Base-by-base conservation (phyloP, 2,888 invertebrate species). In the Agrenia bidenticulata region DNA sequence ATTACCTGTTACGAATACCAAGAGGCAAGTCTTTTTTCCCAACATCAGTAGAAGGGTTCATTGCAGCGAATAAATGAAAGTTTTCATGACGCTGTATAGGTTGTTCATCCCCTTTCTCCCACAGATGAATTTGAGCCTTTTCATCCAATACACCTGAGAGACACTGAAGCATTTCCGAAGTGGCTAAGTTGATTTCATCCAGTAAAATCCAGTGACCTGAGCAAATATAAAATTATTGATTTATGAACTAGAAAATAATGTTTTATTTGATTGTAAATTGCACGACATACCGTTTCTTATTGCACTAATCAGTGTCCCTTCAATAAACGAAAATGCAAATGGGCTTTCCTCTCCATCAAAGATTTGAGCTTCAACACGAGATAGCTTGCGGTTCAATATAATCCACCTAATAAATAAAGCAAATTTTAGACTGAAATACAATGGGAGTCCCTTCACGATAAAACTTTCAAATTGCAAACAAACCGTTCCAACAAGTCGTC, bases 1-100 rank as follows among this genome's bases (percentile, higher is more conserved):
- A 15, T 39, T 76, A 83, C 83, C 96, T 86, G 82, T 95, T 95
- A 75, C 98, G 85, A 15, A 99, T 85, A 7, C 96, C 95, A 0
- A 89, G 85, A 0, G 98, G 94, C 53, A 99, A 83, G 79, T 98
- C 94, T 79, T 92, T 92, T 80, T 99, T 99, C 0, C 99, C 99
- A 0, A 98, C 89, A 81, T 99, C 99, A 0, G 97, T 99, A 0
- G 97, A 96, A 2, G 99, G 99, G 81, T 99, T 99, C 99, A 99
- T 99, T 77, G 98, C 99, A 2, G 98, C 97, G 80, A 99, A 97
- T 53, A 99, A 84, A 0, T 93, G 89, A 78, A 99, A 98, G 77
- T 92, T 85, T 0, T 87, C 84, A 81, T 97, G 92, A 50, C 93
- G 83, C 76, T 85, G 84, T 1, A 97, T 86, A 0, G 91, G 89